Evolutionary conservation across 2,797 vertebrate species (phyloP).

Genomic region (Micromesistius poutassou): DNA sequence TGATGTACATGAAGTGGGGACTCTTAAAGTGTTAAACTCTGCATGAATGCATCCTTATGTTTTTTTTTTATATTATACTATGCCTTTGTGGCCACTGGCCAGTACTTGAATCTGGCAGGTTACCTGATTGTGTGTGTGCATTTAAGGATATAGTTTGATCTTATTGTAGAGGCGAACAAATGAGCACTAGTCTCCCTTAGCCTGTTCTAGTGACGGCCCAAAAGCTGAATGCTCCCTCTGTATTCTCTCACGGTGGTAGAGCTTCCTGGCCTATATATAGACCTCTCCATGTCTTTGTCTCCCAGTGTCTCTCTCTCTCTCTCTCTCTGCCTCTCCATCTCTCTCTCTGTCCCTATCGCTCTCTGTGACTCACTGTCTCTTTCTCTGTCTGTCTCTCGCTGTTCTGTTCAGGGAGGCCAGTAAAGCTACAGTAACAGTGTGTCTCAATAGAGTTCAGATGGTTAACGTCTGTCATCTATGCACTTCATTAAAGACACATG

Average conservation of each 20-base stretch:
- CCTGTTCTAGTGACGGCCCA: background rate
- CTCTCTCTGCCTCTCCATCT: too few species aligned
- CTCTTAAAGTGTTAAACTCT: background rate
- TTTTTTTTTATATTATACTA: background rate
- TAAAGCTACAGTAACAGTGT: conserved; percentile 18
- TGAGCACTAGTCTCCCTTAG: conserved; percentile 10
- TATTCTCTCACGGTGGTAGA: background rate
- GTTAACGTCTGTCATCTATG: conserved; percentile 22
- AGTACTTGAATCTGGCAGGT: background rate
- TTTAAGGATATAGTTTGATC: background rate
- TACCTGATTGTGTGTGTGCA: background rate
- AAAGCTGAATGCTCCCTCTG: conserved; percentile 3
- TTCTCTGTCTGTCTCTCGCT: background rate
- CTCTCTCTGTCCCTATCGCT: background rate
- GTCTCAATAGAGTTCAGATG: conserved; percentile 37
- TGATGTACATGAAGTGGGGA: background rate
- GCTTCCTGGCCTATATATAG: conserved; percentile 7
- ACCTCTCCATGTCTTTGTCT: background rate
- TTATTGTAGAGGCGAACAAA: background rate
- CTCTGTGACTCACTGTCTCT: background rate
- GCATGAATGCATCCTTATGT: background rate
- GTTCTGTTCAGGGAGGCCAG: background rate
- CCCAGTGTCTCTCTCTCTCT: background rate
- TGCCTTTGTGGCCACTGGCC: background rate
- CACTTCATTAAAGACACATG: conserved; percentile 45